Percentiles rank a stretch among this genome's conserved stretches.
These are phyloP conservation scores for Pyrgus malvae DNA, from an alignment of 2,888 invertebrate species.

Conservation along the genomic window DNA sequence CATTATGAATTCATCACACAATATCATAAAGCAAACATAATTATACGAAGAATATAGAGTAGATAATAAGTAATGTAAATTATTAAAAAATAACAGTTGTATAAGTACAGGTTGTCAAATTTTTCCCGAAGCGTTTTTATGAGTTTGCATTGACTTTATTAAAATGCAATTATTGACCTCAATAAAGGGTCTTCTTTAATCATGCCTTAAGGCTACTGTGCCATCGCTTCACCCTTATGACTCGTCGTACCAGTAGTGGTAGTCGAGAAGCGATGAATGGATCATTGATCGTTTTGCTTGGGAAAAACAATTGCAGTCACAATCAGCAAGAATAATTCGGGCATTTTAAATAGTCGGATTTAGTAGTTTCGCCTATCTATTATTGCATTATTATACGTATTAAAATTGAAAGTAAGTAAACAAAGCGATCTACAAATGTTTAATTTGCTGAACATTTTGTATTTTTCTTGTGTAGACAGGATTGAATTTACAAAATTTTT, in stretches of 20 bases:
- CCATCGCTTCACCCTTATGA: slow-evolving; percentile 3
- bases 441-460: too few relatives aligned
- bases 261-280: neutral
- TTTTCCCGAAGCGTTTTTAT: slow-evolving; percentile 43
- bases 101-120: slow-evolving; percentile 40
- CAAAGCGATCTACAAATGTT: too few relatives aligned
- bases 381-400: too few relatives aligned
- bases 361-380: too few relatives aligned
- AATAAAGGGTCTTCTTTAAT: slow-evolving; percentile 55
- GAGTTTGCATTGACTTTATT: slow-evolving; percentile 50
- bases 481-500: too few relatives aligned
- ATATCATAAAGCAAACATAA: neutral
- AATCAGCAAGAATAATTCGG: too few relatives aligned
- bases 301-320: too few relatives aligned
- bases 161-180: slow-evolving; percentile 65
- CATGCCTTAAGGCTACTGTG: slow-evolving; percentile 28
- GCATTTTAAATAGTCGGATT: too few relatives aligned
- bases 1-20: neutral
- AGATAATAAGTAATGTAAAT: slow-evolving; percentile 23
- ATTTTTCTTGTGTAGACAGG: too few relatives aligned
- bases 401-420: too few relatives aligned
- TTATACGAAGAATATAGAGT: neutral
- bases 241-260: neutral
- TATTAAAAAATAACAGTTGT: slow-evolving; percentile 36
- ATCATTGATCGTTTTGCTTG: too few relatives aligned